These are phyloP conservation scores for Mesocricetus auratus DNA, from an alignment of 2,113 vertebrate genomes.

Conservation along the genomic window DNA sequence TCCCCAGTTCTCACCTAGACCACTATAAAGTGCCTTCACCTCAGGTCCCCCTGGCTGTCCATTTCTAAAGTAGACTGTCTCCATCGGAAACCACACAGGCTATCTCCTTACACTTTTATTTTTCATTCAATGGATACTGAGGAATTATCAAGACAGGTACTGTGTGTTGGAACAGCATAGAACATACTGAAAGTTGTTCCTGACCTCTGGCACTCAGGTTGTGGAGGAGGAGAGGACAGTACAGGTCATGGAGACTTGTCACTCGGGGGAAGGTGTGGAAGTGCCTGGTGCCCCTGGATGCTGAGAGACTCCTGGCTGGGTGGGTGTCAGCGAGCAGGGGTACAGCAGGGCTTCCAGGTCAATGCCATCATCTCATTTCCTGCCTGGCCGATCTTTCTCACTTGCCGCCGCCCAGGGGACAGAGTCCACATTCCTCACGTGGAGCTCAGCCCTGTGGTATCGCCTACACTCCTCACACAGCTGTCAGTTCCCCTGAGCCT, in stretches of 20 bases:
- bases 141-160: background rate
- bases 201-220: background rate
- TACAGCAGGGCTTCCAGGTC: background rate
- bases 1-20: background rate
- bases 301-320: background rate
- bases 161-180: background rate
- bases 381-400: background rate
- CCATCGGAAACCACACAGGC: background rate
- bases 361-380: slow-evolving; percentile 1
- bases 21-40: background rate
- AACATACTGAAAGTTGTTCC: background rate
- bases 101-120: background rate
- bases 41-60: background rate
- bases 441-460: background rate
- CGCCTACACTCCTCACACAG: background rate
- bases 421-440: slow-evolving; percentile 51
- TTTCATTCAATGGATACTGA: background rate
- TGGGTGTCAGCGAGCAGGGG: background rate
- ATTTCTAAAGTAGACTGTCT: background rate
- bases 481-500: slow-evolving; percentile 25
- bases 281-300: background rate
- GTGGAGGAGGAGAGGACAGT: background rate
- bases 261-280: background rate
- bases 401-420: background rate
- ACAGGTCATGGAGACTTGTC: background rate